Conservation (phyloP, 23 tunicate genomes). For the Aplidium turbinatum region DNA sequence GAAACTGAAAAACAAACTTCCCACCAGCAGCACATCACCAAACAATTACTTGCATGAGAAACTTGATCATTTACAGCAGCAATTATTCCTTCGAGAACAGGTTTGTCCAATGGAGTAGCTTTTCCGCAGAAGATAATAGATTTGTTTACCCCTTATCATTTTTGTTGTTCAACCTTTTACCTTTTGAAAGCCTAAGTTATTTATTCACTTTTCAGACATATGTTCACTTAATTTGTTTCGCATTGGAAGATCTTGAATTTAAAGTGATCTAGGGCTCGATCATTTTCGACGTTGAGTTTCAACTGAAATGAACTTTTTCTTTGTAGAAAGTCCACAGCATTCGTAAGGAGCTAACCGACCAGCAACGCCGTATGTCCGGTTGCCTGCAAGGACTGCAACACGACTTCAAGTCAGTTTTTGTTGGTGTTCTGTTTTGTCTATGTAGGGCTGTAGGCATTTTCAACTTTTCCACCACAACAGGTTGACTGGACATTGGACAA, state of each 20-base stretch:
- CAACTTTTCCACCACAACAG: too few relatives aligned
- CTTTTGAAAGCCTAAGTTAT: background rate
- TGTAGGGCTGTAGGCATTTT: too few relatives aligned
- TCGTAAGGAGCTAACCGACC: constrained; percentile 13
- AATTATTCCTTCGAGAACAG: constrained; percentile 45
- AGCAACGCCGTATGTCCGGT: constrained; percentile 23
- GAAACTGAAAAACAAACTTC: constrained; percentile 11
- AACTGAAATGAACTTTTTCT: background rate
- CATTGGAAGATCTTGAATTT: too few relatives aligned
- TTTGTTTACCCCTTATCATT: too few relatives aligned
- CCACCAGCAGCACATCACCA: constrained; percentile 12
- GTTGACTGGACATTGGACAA: too few relatives aligned
- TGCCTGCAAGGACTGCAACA: constrained; percentile 42
- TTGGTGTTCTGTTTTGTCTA: too few relatives aligned
- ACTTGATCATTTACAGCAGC: constrained; percentile 32
- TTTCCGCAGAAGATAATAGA: too few relatives aligned
- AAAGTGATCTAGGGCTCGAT: too few relatives aligned
- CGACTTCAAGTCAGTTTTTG: constrained; percentile 32
- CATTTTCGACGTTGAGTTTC: too few relatives aligned
- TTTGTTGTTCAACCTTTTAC: background rate
- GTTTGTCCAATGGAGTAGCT: background rate
- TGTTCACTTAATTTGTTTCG: background rate
- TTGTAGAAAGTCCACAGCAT: constrained; percentile 31
- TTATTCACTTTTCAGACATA: background rate
- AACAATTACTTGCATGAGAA: constrained; percentile 18